Conservation (phyloP, 2,888 invertebrate genomes). For the Mactromeris polynyma region DNA sequence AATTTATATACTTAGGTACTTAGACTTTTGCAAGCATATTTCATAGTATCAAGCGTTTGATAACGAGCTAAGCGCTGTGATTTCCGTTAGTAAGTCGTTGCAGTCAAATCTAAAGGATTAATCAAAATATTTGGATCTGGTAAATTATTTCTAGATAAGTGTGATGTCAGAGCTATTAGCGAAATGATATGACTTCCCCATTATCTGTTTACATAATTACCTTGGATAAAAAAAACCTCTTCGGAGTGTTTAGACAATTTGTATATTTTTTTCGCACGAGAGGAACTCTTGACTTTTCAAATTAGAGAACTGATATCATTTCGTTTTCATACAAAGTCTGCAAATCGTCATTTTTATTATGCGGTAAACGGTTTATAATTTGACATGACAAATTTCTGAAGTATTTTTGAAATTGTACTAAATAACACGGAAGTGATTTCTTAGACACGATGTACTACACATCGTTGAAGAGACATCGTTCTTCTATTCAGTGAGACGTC, state of each 20-base stretch:
- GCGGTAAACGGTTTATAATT: not conserved
- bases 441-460: not conserved
- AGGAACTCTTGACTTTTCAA: not conserved
- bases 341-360: not conserved
- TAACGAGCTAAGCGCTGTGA: not conserved
- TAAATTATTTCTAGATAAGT: slow-evolving; percentile 8
- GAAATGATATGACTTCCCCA: not conserved
- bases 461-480: not conserved
- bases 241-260: slow-evolving; percentile 1
- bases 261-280: slow-evolving; percentile 16
- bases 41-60: not conserved
- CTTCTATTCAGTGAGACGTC: not conserved
- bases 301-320: not conserved
- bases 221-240: not conserved
- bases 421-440: not conserved
- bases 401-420: slow-evolving; percentile 21
- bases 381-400: slow-evolving; percentile 17
- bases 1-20: not conserved
- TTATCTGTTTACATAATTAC: slow-evolving; percentile 16
- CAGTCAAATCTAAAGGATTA: not conserved
- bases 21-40: not conserved
- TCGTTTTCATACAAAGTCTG: not conserved
- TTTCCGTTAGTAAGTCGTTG: not conserved
- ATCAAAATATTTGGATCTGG: slow-evolving; percentile 21
- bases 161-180: slow-evolving; percentile 16